Percentiles rank a stretch among this genome's conserved stretches.
These are phyloP conservation scores for Chrysopa pallens DNA, from an alignment of 1,140 invertebrate genomes.

Conservation along the genomic window DNA sequence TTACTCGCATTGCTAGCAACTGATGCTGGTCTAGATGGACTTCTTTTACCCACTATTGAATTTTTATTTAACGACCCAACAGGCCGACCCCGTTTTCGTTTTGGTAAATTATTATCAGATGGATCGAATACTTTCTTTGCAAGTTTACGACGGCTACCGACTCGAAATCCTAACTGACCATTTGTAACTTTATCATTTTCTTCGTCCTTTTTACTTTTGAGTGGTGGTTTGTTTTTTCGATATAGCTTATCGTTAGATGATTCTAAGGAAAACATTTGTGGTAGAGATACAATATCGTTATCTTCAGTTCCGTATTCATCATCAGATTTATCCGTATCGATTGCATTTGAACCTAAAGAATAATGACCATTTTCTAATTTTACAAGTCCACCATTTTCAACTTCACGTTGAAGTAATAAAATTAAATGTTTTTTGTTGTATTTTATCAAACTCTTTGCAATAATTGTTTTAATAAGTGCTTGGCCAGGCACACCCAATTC, in stretches of 20 bases:
- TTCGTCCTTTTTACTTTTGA: slow-evolving; percentile 5
- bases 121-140: slow-evolving; percentile 64
- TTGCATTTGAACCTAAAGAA: slow-evolving; percentile 31
- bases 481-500: slow-evolving; percentile 45
- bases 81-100: slow-evolving; percentile 41
- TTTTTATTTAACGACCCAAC: slow-evolving; percentile 35
- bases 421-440: slow-evolving; percentile 45
- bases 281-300: slow-evolving; percentile 6
- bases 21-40: slow-evolving; percentile 18
- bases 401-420: slow-evolving; percentile 43
- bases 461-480: slow-evolving; percentile 40
- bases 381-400: slow-evolving; percentile 42
- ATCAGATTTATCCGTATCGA: slow-evolving; percentile 10
- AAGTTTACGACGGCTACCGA: slow-evolving; percentile 10
- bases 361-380: slow-evolving; percentile 46
- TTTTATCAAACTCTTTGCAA: slow-evolving; percentile 37
- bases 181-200: slow-evolving; percentile 6
- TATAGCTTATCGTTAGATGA: no score
- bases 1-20: slow-evolving; percentile 22
- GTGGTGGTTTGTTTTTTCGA: background rate
- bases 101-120: slow-evolving; percentile 53
- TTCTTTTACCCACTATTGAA: slow-evolving; percentile 17
- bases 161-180: background rate
- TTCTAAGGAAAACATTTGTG: slow-evolving; percentile 1
- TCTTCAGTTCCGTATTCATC: background rate